Base-by-base conservation (phyloP, 1,140 invertebrate genomes). In the Octopus sinensis region DNA sequence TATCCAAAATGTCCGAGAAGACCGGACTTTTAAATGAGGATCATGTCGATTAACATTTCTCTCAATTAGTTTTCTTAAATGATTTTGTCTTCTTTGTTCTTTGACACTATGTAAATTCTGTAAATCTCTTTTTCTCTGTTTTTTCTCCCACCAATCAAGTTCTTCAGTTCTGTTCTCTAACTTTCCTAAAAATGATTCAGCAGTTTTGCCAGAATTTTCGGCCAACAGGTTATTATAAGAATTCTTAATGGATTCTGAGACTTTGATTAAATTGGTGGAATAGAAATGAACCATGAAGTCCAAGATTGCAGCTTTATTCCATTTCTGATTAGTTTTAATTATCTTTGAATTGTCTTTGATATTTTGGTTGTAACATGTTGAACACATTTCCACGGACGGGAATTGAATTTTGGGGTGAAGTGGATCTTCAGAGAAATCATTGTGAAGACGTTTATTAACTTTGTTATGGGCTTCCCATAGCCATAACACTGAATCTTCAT, bases 381-480 rank as follows among this genome's bases (percentile, higher is more conserved):
- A 91, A 91, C 97, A 98, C 80, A 93, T 91, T 2, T 91, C 85
- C 10, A 88, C 84, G 12, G 93, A 91, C 1, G 98, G 98, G 91
- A 98, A 99, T 88, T 97, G 95, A 62, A 95, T 92, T 91, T 99
- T 99, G 1, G 95, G 96, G 91, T 95, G 94, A 80, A 92, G 86
- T 0, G 97, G 96, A 92, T 99, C 98, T 90, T 99, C 97, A 12
- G 95, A 96, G 6, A 91, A 77, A 89, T 98, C 96, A 0, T 95
- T 95, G 54, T 94, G 92, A 17, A 99, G 90, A 84, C 97, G 93
- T 83, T 94, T 91, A 86, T 99, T 99, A 0, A 84, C 89, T 90
- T 94, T 93, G 91, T 99, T 99, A 88, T 99, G 97, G 3, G 96
- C 95, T 80, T 92, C 92, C 98, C 98, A 99, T 4, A 99, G 90